Base-by-base conservation (phyloP, 2,797 vertebrate species). In the Apogon hyalosoma region DNA sequence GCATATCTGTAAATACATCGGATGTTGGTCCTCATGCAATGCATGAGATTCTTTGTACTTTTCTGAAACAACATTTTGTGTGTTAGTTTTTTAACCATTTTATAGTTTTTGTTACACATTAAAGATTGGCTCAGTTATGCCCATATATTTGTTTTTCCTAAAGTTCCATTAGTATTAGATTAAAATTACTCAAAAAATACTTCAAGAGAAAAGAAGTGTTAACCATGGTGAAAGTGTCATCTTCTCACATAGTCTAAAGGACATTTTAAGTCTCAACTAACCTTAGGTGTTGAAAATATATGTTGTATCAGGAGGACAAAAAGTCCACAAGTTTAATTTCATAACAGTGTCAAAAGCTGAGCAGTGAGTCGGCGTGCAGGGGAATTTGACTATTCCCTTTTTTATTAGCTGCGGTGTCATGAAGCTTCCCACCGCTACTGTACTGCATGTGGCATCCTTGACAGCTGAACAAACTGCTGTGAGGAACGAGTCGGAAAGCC, bases 381-480 rank as follows among this genome's bases (percentile, higher is more conserved):
- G 11, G 48, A 46, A 60, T 71, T 68, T 78, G 49, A 73, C 28
- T 59, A 7, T 70, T 71, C 31, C 15, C 10, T 48, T 21, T 59
- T 75, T 58, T 51, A 24, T 68, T 55, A 81, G 72, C 63, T 49
- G 49, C 72, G 56, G 57, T 71, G 77, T 75, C 71, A 75, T 49
- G 50, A 63, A 43, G 61, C 73, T 54, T 24, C 53, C 73, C 47
- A 9, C 16, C 46, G 19, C 41, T 41, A 48, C 66, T 64, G 33
- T 42, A 21, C 16, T 69, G 64, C 51, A 50, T 82, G 74, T 74
- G 57, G 70, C 73, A 63, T 77, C 61, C 21, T 36, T 76, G 84
- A 89, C 87, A 89, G 83, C 82, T 84, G 74, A 85, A 86, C 87
- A 87, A 90, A 89, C 83, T 84, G 77, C 74, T 75, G 64, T 36